Base-by-base conservation (phyloP, 2,113 vertebrate genomes). In the Isichthys henryi region DNA sequence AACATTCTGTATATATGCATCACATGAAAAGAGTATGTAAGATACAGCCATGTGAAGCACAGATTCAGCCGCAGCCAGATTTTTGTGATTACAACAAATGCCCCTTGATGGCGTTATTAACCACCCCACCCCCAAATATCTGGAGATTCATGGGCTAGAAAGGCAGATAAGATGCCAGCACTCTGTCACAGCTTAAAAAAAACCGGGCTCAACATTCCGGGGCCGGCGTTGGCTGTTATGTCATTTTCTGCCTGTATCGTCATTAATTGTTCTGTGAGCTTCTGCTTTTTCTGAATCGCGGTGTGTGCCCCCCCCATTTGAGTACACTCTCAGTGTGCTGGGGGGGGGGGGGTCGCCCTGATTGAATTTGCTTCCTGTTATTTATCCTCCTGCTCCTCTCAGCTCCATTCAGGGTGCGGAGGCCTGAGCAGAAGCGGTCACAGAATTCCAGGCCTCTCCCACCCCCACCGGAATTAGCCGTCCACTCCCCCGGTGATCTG, bases 401-500 rank as follows among this genome's bases (percentile, higher is more conserved):
- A 1, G 74, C 39, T 77, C 6, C 27, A 23, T 35, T 17, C 31
- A 5, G 27, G 11, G 31, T 6, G 70, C 11, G 4, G 13, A 6
- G 31, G 70, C 70, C 74, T 4, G 13, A 43, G 11, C 5, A 80
- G 94, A 92, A 92, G 94, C 89, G 91, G 80, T 90, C 91, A 89
- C 50, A 35, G n/a, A 50, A 5, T 17, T 53, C 50, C 9, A 27
- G 27, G 48, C 50, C 85, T 56, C 91, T 89, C 93, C 91, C 87
- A 86, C 49, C 83, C 88, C 88, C 85, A 7, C 88, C n/a, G 56
- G 49, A 87, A 87, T 93, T 91, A 90, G 89, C 91, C 87, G 66
- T 21, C 90, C 1, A 66, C 85, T 90, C 88, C 84, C 82, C 92
- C 92, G 93, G 94, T 93, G 93, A 95, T 93, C 92, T 94, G 93